Evolutionary conservation across 2,113 vertebrate species (phyloP).

Genomic region (Albula glossodonta): DNA sequence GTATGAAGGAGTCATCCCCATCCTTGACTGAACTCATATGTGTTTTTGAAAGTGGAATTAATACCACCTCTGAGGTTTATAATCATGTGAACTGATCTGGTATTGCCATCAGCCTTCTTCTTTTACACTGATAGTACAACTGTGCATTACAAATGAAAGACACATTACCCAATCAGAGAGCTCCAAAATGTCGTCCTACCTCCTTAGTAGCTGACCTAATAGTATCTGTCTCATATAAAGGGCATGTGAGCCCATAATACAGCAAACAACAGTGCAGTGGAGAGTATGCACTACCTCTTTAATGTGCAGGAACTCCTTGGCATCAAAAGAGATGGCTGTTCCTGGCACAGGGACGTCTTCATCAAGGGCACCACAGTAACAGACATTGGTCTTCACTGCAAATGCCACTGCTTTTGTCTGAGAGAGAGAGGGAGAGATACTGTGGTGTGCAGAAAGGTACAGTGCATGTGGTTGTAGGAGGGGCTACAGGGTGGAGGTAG

Average conservation of each 20-base stretch:
- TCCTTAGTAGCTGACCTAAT: background rate
- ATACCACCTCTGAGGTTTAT: no score
- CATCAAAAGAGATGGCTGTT: constrained; percentile 96
- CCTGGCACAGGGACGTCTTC: constrained; percentile 98
- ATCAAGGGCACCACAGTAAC: constrained; percentile 94
- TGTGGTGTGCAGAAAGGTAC: no score
- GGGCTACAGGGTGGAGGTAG: no score
- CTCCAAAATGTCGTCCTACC: background rate
- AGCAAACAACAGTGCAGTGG: background rate
- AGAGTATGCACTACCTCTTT: constrained; percentile 81
- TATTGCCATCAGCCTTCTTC: no score
- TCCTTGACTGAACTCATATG: no score
- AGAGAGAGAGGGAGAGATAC: background rate
- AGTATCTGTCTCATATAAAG: background rate
- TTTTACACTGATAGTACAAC: no score
- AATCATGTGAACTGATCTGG: no score
- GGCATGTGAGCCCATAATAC: background rate
- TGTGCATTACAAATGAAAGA: background rate
- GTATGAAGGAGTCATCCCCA: no score
- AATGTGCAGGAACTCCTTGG: constrained; percentile 98
- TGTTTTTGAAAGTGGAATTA: no score
- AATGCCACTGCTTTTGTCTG: constrained; percentile 96
- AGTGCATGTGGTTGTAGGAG: no score
- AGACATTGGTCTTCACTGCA: constrained; percentile 96
- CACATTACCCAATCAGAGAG: background rate